phyloP scores from a whole-genome alignment of 2,888 invertebrate genomes.

The Patella depressa region DNA sequence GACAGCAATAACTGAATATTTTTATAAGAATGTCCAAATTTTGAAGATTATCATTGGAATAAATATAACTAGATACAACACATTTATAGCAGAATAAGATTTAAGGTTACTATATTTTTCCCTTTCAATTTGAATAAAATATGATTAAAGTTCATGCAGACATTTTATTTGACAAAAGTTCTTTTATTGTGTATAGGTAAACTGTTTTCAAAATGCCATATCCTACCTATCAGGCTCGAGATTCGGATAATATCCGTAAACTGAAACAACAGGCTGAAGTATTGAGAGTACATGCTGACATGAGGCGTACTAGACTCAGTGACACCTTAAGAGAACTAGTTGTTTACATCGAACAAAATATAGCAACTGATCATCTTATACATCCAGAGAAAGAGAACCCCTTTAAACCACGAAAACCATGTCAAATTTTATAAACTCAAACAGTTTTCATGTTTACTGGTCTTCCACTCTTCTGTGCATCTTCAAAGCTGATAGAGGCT shows the following conservation, averaged over 20 bases:
- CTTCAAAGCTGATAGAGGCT: background rate
- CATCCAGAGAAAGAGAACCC: constrained; percentile 67
- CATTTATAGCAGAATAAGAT: too few species aligned
- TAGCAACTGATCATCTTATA: constrained; percentile 59
- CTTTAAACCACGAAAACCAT: constrained; percentile 65
- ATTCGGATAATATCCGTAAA: constrained; percentile 56
- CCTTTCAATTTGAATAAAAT: too few species aligned
- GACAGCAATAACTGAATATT: too few species aligned
- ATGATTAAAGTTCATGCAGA: too few species aligned
- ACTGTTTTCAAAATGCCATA: constrained; percentile 32
- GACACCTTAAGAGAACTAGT: constrained; percentile 58
- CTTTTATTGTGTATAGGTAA: too few species aligned
- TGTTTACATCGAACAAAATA: constrained; percentile 51
- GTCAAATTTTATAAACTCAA: constrained; percentile 56
- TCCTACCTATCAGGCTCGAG: constrained; percentile 30
- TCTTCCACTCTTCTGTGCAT: constrained; percentile 8
- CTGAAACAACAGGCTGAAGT: constrained; percentile 54
- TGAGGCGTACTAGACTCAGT: constrained; percentile 53
- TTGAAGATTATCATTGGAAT: too few species aligned
- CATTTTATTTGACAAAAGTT: too few species aligned
- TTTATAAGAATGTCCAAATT: too few species aligned
- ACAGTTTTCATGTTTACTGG: constrained; percentile 9
- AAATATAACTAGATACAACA: too few species aligned
- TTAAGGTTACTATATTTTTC: too few species aligned
- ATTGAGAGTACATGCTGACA: constrained; percentile 50